Percentiles rank a stretch among this genome's conserved stretches.
phyloP scores from a whole-genome alignment of 2,797 vertebrate genomes.

The Ctenosaura bakeri region DNA sequence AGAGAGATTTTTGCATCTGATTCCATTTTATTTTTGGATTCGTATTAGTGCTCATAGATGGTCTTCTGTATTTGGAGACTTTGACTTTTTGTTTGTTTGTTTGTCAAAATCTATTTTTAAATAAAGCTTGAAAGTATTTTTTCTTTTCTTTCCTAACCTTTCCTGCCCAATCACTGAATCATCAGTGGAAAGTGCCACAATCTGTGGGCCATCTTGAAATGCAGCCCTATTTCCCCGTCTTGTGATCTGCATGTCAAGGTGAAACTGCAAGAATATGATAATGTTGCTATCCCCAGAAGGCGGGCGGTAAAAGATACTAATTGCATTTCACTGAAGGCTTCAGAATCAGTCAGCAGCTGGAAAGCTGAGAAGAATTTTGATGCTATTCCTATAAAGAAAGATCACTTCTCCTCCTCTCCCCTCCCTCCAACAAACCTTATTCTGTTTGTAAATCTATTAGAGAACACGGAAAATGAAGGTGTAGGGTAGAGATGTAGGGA shows the following conservation, averaged over 20 bases:
- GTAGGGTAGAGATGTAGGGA: background rate
- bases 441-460: slow-evolving; percentile 74
- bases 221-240: slow-evolving; percentile 67
- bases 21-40: background rate
- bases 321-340: slow-evolving; percentile 85
- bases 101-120: slow-evolving; percentile 1
- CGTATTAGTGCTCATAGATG: background rate
- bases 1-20: background rate
- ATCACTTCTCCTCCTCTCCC: background rate
- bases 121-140: slow-evolving; percentile 48
- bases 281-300: slow-evolving; percentile 76
- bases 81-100: background rate
- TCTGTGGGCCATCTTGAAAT: slow-evolving; percentile 67
- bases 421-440: slow-evolving; percentile 25
- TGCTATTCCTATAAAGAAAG: slow-evolving; percentile 73
- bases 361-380: slow-evolving; percentile 77
- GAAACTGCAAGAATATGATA: slow-evolving; percentile 76
- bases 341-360: slow-evolving; percentile 76
- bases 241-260: slow-evolving; percentile 78
- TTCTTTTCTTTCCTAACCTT: background rate
- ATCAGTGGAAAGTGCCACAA: slow-evolving; percentile 83
- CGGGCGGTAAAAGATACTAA: slow-evolving; percentile 86
- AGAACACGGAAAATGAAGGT: slow-evolving; percentile 63
- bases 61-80: background rate
- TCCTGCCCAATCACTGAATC: slow-evolving; percentile 38